Percentiles rank a stretch among this genome's conserved stretches.
phyloP scores from a whole-genome alignment of 2,113 vertebrate genomes.

The Aspiorhynchus laticeps region DNA sequence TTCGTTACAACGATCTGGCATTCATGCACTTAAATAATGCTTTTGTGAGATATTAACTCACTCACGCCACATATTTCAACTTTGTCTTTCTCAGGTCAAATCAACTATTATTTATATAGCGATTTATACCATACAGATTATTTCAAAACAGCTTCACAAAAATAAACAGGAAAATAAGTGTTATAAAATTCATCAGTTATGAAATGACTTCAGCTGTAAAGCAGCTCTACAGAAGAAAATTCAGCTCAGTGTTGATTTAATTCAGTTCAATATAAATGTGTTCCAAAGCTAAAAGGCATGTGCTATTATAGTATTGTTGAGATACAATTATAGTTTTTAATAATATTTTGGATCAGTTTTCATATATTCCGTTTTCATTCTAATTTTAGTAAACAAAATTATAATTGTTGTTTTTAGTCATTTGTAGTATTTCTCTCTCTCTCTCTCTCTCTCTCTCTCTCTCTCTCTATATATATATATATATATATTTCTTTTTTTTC shows the following conservation, averaged over 20 bases:
- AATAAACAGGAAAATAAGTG: neutral
- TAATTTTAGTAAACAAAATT: no score
- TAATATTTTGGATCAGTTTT: no score
- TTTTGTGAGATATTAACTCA: neutral
- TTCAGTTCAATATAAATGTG: neutral
- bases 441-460: no score
- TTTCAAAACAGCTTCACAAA: neutral
- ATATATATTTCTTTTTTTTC: no score
- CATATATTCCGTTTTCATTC: no score
- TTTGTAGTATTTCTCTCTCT: no score
- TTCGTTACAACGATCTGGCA: neutral
- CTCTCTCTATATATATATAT: no score
- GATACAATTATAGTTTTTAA: no score
- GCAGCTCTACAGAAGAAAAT: neutral
- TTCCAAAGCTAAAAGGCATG: no score
- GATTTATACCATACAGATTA: neutral
- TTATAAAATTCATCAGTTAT: neutral
- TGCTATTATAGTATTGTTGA: no score
- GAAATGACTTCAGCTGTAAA: neutral
- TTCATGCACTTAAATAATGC: neutral
- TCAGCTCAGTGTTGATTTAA: neutral
- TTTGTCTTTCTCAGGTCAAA: neutral
- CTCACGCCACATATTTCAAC: neutral
- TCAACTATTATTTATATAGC: neutral
- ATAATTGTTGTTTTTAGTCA: no score